These are phyloP conservation scores for Pocota personata DNA, from an alignment of 2,888 invertebrate genomes.

Conservation along the genomic window DNA sequence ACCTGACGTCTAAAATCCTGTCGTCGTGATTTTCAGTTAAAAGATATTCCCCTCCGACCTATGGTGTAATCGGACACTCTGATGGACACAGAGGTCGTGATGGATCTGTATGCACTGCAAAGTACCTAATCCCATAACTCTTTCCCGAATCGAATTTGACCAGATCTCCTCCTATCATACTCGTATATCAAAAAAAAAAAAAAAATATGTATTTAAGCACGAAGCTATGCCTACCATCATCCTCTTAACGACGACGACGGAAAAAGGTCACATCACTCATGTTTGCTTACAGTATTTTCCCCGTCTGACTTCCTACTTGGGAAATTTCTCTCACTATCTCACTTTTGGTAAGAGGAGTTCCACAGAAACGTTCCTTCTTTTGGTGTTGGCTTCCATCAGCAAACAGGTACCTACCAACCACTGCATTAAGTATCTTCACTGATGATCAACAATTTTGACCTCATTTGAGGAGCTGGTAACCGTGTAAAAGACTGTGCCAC, in stretches of 20 bases:
- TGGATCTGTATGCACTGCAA: conserved; percentile 23
- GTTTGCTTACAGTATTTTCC: conserved; percentile 38
- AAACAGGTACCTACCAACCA: conserved; percentile 53
- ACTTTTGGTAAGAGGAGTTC: conserved; percentile 17
- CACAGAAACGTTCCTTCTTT: conserved; percentile 43
- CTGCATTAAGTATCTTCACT: background rate
- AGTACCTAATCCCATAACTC: conserved; percentile 24
- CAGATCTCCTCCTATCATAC: conserved; percentile 1
- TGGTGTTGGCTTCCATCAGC: conserved; percentile 38
- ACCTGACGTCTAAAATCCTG: background rate
- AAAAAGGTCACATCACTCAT: conserved; percentile 69
- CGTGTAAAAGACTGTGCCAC: conserved; percentile 44
- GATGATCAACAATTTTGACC: conserved; percentile 60
- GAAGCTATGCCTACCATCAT: conserved; percentile 36
- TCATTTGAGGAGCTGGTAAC: conserved; percentile 32
- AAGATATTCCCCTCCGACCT: background rate
- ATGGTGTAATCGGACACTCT: conserved; percentile 17
- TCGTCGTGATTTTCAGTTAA: conserved; percentile 4
- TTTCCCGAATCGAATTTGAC: conserved; percentile 20
- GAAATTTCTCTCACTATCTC: background rate
- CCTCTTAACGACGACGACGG: conserved; percentile 20
- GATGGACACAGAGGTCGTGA: conserved; percentile 51
- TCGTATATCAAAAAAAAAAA: conserved; percentile 21
- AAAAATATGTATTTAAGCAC: conserved; percentile 26
- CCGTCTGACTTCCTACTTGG: conserved; percentile 26